Evolutionary conservation across 2,113 vertebrate genomes (phyloP).

Genomic region (Prietella phreatophila): DNA sequence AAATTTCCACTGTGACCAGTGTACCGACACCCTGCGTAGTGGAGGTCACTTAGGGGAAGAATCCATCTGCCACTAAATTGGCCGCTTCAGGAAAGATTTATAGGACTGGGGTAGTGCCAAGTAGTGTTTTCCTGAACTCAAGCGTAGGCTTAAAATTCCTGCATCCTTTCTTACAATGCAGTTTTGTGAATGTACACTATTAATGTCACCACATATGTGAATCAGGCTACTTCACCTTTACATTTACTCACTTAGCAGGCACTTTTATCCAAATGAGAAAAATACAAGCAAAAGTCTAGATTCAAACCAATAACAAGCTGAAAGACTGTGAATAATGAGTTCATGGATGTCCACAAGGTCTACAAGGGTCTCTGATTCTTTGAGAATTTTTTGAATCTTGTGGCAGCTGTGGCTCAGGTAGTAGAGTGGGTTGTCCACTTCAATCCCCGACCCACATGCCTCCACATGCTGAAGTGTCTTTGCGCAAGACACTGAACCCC

Average conservation of each 20-base stretch:
- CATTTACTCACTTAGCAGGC: too few relatives aligned
- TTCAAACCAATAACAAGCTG: neutral
- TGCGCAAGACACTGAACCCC: too few relatives aligned
- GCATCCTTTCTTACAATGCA: neutral
- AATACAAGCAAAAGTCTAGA: neutral
- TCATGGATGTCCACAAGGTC: neutral
- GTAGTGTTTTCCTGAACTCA: neutral
- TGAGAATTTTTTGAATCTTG: too few relatives aligned
- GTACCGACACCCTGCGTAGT: constrained; percentile 8
- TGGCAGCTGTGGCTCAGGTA: too few relatives aligned
- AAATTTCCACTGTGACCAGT: constrained; percentile 19
- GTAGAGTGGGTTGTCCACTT: too few relatives aligned
- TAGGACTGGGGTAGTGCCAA: neutral
- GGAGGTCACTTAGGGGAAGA: constrained; percentile 17
- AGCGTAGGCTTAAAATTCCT: neutral
- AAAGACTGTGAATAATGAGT: neutral
- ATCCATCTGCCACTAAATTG: constrained; percentile 30
- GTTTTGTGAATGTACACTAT: neutral
- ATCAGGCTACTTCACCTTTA: neutral
- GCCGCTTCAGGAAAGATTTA: neutral
- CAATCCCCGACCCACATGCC: too few relatives aligned
- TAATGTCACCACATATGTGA: too few relatives aligned
- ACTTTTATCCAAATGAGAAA: too few relatives aligned
- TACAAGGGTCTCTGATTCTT: neutral
- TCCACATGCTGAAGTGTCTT: too few relatives aligned